These are phyloP conservation scores for Drosophila tsacasi DNA, from an alignment of 1,140 invertebrate species.

Conservation along the genomic window DNA sequence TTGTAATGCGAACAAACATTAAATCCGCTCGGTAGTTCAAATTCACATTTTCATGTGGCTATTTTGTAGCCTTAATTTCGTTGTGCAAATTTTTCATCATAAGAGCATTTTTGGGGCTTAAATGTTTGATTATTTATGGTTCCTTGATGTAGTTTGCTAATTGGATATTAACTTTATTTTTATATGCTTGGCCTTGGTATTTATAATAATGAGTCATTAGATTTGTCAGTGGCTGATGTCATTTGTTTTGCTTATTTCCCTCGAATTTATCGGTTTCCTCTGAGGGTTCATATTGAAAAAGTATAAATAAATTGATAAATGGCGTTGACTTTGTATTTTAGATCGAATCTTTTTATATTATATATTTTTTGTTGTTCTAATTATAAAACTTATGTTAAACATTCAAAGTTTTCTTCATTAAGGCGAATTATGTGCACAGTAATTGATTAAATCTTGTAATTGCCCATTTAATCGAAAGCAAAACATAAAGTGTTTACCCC, in stretches of 20 bases:
- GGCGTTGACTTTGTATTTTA: not conserved
- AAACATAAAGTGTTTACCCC: constrained; percentile 1
- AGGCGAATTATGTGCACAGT: not conserved
- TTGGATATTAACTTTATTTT: constrained; percentile 47
- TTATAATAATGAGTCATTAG: constrained; percentile 18
- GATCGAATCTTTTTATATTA: not conserved
- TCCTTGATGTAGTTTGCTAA: constrained; percentile 32
- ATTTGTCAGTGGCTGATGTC: constrained; percentile 4
- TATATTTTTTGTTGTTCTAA: not conserved
- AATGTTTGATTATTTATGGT: constrained; percentile 27
- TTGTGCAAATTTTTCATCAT: constrained; percentile 3
- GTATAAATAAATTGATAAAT: not conserved
- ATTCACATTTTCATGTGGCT: constrained; percentile 7
- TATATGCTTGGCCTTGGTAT: constrained; percentile 20
- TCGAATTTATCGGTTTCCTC: constrained; percentile 1
- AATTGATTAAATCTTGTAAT: constrained; percentile 3
- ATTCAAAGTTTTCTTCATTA: not conserved
- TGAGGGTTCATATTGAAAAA: not conserved
- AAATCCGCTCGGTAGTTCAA: constrained; percentile 1
- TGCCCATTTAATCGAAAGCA: not conserved
- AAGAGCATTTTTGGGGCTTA: constrained; percentile 3
- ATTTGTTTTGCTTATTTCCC: not conserved
- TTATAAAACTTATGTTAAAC: not conserved
- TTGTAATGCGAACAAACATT: constrained; percentile 29
- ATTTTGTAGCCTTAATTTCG: constrained; percentile 35